Percentiles rank a stretch among this genome's conserved stretches.
phyloP scores from a whole-genome alignment of 2,113 vertebrate genomes.

The Diphyllodes magnificus region DNA sequence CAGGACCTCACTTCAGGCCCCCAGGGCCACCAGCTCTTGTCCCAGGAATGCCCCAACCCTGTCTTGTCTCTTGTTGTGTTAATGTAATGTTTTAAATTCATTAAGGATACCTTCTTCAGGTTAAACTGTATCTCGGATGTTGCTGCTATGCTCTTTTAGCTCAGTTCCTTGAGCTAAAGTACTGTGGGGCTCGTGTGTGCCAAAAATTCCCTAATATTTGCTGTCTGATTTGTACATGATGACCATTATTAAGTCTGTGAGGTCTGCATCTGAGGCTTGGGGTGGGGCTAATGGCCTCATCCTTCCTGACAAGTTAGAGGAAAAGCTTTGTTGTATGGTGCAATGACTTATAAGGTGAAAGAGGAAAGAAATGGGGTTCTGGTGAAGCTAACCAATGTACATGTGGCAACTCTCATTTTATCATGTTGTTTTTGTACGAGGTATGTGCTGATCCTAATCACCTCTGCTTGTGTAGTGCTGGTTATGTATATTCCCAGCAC shows the following conservation, averaged over 20 bases:
- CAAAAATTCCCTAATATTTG: not conserved
- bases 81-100: not conserved
- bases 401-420: not conserved
- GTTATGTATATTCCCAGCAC: not conserved
- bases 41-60: not conserved
- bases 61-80: not conserved
- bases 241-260: not conserved
- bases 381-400: not conserved
- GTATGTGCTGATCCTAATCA: not conserved
- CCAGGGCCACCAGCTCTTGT: not conserved
- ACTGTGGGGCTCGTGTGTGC: not conserved
- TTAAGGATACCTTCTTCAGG: not conserved
- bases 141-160: not conserved
- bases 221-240: not conserved
- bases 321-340: not conserved
- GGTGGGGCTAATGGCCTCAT: not conserved
- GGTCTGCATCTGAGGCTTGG: not conserved
- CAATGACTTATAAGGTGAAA: not conserved
- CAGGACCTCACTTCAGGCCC: not conserved
- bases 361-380: not conserved
- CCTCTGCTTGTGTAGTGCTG: not conserved
- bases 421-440: not conserved
- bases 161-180: not conserved
- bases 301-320: not conserved
- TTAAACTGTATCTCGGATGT: not conserved